Conservation (phyloP, 1,140 invertebrate genomes). For the Homarus americanus region DNA sequence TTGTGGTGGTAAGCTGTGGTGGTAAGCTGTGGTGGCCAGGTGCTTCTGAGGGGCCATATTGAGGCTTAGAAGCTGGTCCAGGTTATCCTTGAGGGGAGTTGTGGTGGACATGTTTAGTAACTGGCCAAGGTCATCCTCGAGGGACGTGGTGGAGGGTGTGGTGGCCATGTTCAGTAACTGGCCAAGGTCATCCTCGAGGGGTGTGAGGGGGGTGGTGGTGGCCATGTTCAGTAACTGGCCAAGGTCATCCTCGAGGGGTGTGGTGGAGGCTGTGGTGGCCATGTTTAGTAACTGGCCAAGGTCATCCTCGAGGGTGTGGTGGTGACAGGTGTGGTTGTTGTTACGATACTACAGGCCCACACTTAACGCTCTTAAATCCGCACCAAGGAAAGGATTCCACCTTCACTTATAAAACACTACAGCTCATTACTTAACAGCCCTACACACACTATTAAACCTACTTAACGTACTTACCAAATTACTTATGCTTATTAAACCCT, state of each 20-base stretch:
- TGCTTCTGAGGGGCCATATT: slow-evolving; percentile 17
- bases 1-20: slow-evolving; percentile 24
- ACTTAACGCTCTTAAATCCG: too few species aligned
- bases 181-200: too few species aligned
- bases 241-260: too few species aligned
- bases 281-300: too few species aligned
- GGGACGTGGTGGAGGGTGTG: neutral
- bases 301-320: neutral
- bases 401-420: too few species aligned
- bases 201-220: neutral
- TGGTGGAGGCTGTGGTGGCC: neutral
- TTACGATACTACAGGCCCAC: too few species aligned
- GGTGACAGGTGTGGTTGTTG: too few species aligned
- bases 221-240: neutral
- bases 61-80: slow-evolving; percentile 23
- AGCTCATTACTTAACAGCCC: too few species aligned
- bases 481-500: too few species aligned
- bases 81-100: slow-evolving; percentile 45
- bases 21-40: neutral
- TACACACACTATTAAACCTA: too few species aligned
- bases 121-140: slow-evolving; percentile 39
- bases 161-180: neutral
- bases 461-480: too few species aligned
- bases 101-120: neutral
- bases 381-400: too few species aligned